These are phyloP conservation scores for Accipiter cooperii DNA, from an alignment of 2,113 vertebrate species.

Conservation along the genomic window DNA sequence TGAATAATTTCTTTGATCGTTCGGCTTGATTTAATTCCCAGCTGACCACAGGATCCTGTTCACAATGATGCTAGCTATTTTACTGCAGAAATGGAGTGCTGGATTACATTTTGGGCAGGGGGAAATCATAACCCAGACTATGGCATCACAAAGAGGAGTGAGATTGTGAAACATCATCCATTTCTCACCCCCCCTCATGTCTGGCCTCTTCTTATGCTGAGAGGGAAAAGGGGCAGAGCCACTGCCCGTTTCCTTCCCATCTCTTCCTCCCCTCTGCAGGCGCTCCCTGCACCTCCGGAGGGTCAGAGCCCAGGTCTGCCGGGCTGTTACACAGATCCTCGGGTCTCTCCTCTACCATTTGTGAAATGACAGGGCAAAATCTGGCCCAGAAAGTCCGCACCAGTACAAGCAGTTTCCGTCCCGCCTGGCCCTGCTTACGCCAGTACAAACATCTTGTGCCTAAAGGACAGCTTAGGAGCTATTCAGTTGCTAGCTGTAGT, in stretches of 20 bases:
- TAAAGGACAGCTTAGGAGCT: neutral
- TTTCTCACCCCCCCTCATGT: neutral
- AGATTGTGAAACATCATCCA: neutral
- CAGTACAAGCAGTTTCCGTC: neutral
- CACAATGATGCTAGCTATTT: neutral
- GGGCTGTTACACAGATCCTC: neutral
- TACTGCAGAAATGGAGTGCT: neutral
- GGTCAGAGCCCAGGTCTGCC: neutral
- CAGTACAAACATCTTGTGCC: neutral
- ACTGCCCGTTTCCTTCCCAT: neutral
- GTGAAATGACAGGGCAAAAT: neutral
- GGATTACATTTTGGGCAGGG: neutral
- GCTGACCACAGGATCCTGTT: neutral
- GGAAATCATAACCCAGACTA: neutral
- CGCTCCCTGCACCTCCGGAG: neutral
- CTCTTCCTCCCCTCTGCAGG: neutral
- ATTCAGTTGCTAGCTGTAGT: neutral
- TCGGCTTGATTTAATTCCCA: neutral
- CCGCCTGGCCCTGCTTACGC: accelerated
- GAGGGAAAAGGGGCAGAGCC: neutral
- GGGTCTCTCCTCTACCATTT: neutral
- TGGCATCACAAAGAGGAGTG: neutral
- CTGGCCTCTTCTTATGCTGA: neutral
- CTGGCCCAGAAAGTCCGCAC: neutral
- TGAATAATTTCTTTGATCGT: neutral